These are phyloP conservation scores for Athene noctua DNA, from an alignment of 2,113 vertebrate species.

Conservation along the genomic window DNA sequence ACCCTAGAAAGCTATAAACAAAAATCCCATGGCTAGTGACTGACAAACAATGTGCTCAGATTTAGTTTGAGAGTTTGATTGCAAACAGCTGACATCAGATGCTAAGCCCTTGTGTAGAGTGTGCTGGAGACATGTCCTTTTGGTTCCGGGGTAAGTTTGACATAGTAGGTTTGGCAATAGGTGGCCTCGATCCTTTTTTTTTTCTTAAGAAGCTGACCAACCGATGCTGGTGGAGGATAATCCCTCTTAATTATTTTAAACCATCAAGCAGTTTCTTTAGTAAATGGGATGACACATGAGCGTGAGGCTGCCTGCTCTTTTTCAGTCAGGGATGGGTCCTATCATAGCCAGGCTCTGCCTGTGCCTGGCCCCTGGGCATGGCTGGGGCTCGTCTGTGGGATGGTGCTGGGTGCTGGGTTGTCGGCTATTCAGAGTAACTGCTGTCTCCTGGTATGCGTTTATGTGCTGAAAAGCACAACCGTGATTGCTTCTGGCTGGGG, in stretches of 20 bases:
- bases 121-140: not conserved
- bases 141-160: not conserved
- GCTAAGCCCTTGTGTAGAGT: not conserved
- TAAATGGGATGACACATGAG: rapidly evolving
- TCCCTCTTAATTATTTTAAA: not conserved
- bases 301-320: not conserved
- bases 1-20: not conserved
- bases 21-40: not conserved
- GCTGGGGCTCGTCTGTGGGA: not conserved
- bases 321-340: not conserved
- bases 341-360: not conserved
- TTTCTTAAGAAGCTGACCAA: not conserved
- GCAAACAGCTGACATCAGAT: not conserved
- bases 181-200: not conserved
- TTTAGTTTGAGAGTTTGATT: not conserved
- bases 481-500: not conserved
- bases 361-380: rapidly evolving
- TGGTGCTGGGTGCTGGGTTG: not conserved
- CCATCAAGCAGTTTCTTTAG: not conserved
- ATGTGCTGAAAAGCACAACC: not conserved
- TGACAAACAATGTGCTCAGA: not conserved
- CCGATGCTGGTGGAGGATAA: rapidly evolving
- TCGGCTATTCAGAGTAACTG: rapidly evolving
- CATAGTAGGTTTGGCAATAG: not conserved
- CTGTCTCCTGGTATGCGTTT: not conserved